Evolutionary conservation across 2,113 vertebrate genomes (phyloP).

Genomic region (Panthera uncia): DNA sequence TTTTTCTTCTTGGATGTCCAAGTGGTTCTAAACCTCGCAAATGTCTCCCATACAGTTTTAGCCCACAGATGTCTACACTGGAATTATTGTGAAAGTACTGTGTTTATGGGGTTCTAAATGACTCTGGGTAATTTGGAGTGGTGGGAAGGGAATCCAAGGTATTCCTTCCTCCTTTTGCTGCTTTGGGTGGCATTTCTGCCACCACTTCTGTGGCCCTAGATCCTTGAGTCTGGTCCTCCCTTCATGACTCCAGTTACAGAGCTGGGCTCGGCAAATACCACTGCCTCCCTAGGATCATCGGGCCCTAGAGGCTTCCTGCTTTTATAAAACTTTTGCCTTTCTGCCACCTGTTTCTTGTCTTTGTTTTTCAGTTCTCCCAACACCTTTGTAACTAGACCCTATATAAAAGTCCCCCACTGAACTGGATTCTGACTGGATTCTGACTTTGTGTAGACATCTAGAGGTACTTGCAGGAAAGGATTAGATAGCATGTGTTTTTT

Average conservation of each 20-base stretch:
- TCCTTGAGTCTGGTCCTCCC: neutral
- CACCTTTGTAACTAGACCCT: neutral
- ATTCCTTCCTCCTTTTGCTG: neutral
- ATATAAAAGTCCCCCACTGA: neutral
- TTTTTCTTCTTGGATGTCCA: neutral
- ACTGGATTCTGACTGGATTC: neutral
- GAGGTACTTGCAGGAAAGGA: conserved; percentile 4
- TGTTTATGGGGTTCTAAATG: neutral
- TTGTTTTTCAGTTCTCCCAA: neutral
- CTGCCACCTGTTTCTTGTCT: neutral
- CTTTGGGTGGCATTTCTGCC: neutral
- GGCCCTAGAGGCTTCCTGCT: neutral
- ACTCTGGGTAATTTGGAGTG: neutral
- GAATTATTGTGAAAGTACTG: neutral
- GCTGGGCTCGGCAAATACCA: neutral
- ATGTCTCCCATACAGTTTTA: no score
- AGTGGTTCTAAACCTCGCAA: neutral
- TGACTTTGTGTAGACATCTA: neutral
- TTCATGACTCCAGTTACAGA: neutral
- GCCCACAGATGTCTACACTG: neutral
- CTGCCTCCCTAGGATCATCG: neutral
- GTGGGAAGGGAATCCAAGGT: neutral
- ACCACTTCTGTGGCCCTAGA: neutral
- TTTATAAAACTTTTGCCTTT: neutral
- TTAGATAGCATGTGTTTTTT: neutral